Evolutionary conservation across 1,140 invertebrate species (phyloP), one percentile per base, ranked within the genome.

Genomic region (Lordiphosa stackelbergi): DNA sequence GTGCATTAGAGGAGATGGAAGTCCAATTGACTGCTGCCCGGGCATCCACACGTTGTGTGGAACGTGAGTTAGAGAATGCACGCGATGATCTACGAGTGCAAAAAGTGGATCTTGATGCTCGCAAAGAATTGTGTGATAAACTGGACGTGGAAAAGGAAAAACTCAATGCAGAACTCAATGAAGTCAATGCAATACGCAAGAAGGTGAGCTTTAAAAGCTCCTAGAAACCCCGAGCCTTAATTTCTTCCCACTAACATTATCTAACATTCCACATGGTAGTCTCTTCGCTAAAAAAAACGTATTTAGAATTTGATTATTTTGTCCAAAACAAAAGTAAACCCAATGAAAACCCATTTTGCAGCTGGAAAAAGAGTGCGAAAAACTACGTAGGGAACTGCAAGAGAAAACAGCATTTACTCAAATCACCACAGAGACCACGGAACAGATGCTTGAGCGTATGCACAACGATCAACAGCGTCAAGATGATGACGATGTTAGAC

Each of bases 101-200:
- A 3, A 85, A 87, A 19, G 73, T 75, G 4, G 79, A 87, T 56
- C 68, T 87, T 2, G 66, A 79, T 22, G 81, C 85, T 1, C 69
- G 66, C 8, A 86, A 78, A 19, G 86, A 87, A 22, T 53, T 88
- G 10, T 87, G 86, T 34, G 72, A 85, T 11, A 87, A 87, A 22
- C 46, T 88, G 4, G 86, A 88, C 16, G 57, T 68, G 36, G 73
- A 88, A 42, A 85, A 73, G 48, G 73, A 65, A 0, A 88, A 86
- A 48, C 62, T 87, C 0, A 85, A 87, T 52, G 86, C 81, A 2
- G 86, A 88, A 59, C 40, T 88, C 0, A 62, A 56, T 13, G 86
- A 88, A 53, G 31, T 84, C 5, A 73, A 77, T 22, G 72, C 73
- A 45, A 69, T 65, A 12, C 71, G 68, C 37, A 69, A 66, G 24